Evolutionary conservation across 2,888 invertebrate genomes (phyloP).

Genomic region (Chirona hameri): DNA sequence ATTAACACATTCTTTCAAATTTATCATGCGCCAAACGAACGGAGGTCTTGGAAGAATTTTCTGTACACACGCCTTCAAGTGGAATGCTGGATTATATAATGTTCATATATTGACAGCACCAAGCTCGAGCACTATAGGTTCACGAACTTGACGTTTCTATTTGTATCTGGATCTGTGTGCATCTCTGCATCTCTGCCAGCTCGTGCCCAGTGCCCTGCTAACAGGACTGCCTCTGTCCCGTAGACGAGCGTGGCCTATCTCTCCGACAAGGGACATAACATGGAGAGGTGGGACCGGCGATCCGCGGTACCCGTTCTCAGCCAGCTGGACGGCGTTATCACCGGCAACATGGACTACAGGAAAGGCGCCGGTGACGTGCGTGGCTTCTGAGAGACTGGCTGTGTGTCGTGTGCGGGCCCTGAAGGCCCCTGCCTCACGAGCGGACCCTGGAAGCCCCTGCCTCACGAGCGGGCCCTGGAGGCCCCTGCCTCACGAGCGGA

Average conservation of each 20-base stretch:
- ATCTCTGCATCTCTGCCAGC: background rate
- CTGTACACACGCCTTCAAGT: too few relatives aligned
- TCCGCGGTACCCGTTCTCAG: background rate
- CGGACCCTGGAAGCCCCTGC: too few relatives aligned
- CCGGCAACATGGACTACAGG: slow-evolving; percentile 2
- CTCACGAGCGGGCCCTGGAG: too few relatives aligned
- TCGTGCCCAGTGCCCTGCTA: background rate
- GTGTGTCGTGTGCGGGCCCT: too few relatives aligned
- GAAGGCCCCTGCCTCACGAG: too few relatives aligned
- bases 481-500: too few relatives aligned
- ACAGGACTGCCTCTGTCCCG: too few relatives aligned
- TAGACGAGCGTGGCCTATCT: slow-evolving; percentile 1
- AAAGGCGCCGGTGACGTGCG: background rate
- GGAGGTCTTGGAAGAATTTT: too few relatives aligned
- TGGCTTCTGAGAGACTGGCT: background rate
- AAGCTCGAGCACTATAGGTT: background rate
- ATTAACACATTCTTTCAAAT: too few relatives aligned
- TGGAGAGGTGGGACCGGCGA: background rate
- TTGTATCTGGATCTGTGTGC: background rate
- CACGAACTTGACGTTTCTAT: background rate
- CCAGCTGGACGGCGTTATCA: background rate
- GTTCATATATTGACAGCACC: too few relatives aligned
- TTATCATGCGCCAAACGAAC: too few relatives aligned
- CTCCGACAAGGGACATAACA: background rate
- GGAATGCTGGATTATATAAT: too few relatives aligned